phyloP scores from a whole-genome alignment of 2,797 vertebrate species.

The Centropyge bicolor region DNA sequence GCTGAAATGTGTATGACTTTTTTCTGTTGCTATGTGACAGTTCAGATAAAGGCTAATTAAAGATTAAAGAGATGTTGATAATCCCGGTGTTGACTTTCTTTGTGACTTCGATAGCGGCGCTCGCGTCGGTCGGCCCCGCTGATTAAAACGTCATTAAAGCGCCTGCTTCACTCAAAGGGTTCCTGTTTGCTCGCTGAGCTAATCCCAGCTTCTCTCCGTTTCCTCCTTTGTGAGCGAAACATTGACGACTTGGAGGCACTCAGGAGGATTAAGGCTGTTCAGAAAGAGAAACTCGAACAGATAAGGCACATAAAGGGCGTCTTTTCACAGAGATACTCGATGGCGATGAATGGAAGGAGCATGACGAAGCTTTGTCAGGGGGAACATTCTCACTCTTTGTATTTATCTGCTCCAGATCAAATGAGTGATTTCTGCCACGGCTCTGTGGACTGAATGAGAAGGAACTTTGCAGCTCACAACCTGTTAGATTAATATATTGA shows the following conservation, averaged over 20 bases:
- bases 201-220: background rate
- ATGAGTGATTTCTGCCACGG: too few species aligned
- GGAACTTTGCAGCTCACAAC: background rate
- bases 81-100: slow-evolving; percentile 49
- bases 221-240: slow-evolving; percentile 27
- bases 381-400: background rate
- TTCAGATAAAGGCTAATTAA: slow-evolving; percentile 83
- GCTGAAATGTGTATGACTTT: slow-evolving; percentile 79
- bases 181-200: background rate
- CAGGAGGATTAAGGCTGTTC: slow-evolving; percentile 30
- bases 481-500: too few species aligned
- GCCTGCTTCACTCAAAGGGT: background rate
- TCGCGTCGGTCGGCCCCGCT: background rate
- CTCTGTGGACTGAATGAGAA: background rate
- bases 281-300: background rate
- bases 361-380: background rate
- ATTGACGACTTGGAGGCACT: slow-evolving; percentile 5
- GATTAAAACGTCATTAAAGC: slow-evolving; percentile 36
- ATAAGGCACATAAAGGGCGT: slow-evolving; percentile 26
- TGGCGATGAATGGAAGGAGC: slow-evolving; percentile 15
- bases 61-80: slow-evolving; percentile 70
- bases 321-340: background rate
- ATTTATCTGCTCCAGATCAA: background rate
- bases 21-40: slow-evolving; percentile 88
- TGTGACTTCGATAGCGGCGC: slow-evolving; percentile 15